Evolutionary conservation across 2,113 vertebrate genomes (phyloP).

Genomic region (Hyla sarda): DNA sequence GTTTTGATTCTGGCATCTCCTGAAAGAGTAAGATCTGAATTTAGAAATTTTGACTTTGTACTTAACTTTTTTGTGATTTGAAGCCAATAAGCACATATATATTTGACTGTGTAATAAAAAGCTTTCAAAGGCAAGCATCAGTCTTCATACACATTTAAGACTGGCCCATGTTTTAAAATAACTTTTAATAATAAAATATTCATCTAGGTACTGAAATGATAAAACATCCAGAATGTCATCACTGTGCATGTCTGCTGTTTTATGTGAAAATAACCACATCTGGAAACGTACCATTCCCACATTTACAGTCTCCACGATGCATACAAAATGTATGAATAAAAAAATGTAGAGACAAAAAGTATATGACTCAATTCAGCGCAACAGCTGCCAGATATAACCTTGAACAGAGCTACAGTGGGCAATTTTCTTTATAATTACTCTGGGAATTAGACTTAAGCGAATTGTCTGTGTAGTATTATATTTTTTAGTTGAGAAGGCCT

Average conservation of each 20-base stretch:
- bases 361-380: conserved; percentile 45
- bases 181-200: conserved; percentile 51
- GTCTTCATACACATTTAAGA: conserved; percentile 42
- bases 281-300: conserved; percentile 47
- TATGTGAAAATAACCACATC: conserved; percentile 52
- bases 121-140: conserved; percentile 30
- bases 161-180: conserved; percentile 54
- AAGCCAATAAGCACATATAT: conserved; percentile 48
- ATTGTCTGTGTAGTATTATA: conserved; percentile 51
- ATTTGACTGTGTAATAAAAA: conserved; percentile 42
- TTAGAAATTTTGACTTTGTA: conserved; percentile 21
- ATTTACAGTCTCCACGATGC: conserved; percentile 49
- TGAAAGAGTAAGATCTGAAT: conserved; percentile 22
- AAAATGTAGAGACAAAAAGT: conserved; percentile 19
- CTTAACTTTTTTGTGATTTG: conserved; percentile 26
- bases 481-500: conserved; percentile 29
- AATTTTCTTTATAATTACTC: conserved; percentile 56
- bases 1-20: conserved; percentile 30
- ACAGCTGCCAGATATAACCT: conserved; percentile 55
- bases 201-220: conserved; percentile 46
- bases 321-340: conserved; percentile 40
- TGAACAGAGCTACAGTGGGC: conserved; percentile 50
- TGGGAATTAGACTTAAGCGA: conserved; percentile 51
- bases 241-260: conserved; percentile 36
- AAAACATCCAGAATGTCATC: conserved; percentile 53